Percentiles rank a stretch among this genome's conserved stretches.
These are phyloP conservation scores for Dromius quadrimaculatus DNA, from an alignment of 2,888 invertebrate species.

Conservation along the genomic window DNA sequence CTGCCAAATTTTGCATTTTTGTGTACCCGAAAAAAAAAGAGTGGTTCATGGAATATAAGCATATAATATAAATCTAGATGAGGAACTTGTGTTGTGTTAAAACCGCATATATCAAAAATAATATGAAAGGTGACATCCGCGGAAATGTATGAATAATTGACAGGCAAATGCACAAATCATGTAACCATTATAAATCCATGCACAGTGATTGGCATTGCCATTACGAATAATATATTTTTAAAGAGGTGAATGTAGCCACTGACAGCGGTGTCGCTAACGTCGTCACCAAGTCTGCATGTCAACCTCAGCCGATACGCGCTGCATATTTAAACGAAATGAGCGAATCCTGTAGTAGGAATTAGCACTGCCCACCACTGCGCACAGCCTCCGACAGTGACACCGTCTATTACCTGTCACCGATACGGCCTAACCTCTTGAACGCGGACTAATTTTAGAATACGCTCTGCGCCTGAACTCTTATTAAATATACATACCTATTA, in stretches of 20 bases:
- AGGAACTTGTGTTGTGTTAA: slow-evolving; percentile 1
- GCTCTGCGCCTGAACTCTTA: background rate
- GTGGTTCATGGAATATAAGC: no score
- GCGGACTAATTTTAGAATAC: no score
- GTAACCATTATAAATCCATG: slow-evolving; percentile 48
- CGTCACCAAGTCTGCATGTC: slow-evolving; percentile 20
- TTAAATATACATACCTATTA: slow-evolving; percentile 38
- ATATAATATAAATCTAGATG: background rate
- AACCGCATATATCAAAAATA: slow-evolving; percentile 23
- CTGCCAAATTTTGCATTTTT: no score
- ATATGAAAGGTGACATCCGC: background rate
- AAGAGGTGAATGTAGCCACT: slow-evolving; percentile 27
- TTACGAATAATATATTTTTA: slow-evolving; percentile 49
- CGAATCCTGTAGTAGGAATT: slow-evolving; percentile 15
- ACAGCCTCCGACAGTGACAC: background rate
- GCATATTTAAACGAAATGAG: slow-evolving; percentile 45
- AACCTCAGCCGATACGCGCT: slow-evolving; percentile 22
- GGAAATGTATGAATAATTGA: background rate
- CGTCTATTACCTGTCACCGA: background rate
- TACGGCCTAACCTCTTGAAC: background rate
- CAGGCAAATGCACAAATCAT: slow-evolving; percentile 47
- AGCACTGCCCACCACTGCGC: background rate
- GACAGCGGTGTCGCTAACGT: slow-evolving; percentile 27
- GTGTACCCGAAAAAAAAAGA: no score
- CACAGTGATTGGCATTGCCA: slow-evolving; percentile 49